A percentile compares a stretch with the other conserved stretches of the same genome.
Evolutionary conservation across 1,140 invertebrate species (phyloP).

Genomic region (Heterodera carotae): DNA sequence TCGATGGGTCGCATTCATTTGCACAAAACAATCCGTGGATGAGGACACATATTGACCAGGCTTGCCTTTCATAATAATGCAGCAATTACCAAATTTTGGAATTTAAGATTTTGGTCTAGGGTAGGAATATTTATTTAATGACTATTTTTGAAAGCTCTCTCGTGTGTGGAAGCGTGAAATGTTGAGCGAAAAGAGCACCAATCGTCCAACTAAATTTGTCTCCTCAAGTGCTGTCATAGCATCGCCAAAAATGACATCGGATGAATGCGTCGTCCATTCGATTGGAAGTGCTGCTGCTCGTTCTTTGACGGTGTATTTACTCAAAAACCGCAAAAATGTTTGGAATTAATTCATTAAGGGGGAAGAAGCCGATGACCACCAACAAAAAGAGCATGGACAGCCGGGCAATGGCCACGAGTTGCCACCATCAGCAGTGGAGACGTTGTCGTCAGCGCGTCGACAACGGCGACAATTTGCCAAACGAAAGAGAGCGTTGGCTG

Average conservation of each 20-base stretch:
- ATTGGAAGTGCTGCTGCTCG: background rate
- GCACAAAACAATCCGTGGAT: conserved; percentile 26
- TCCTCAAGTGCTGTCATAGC: background rate
- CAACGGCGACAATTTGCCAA: background rate
- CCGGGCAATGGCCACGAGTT: background rate
- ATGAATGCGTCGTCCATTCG: background rate
- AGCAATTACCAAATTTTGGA: too few relatives aligned
- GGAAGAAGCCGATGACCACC: background rate
- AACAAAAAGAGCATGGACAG: background rate
- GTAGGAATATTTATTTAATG: background rate
- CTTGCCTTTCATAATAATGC: background rate
- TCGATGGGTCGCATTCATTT: conserved; percentile 1
- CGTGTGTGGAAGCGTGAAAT: conserved; percentile 32
- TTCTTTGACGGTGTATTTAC: background rate
- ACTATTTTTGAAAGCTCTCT: background rate
- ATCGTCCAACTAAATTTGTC: conserved; percentile 26
- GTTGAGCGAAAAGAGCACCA: conserved; percentile 11
- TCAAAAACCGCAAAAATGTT: background rate
- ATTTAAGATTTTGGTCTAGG: too few relatives aligned
- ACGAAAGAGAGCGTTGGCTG: conserved; percentile 1
- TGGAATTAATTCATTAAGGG: background rate
- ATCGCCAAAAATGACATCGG: background rate
- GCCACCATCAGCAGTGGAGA: background rate
- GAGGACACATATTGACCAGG: conserved; percentile 5
- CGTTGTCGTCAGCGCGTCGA: background rate